Evolutionary conservation across 2,113 vertebrate genomes (phyloP), one percentile per base, ranked within the genome.

Genomic region (Oncorhynchus mykiss): DNA sequence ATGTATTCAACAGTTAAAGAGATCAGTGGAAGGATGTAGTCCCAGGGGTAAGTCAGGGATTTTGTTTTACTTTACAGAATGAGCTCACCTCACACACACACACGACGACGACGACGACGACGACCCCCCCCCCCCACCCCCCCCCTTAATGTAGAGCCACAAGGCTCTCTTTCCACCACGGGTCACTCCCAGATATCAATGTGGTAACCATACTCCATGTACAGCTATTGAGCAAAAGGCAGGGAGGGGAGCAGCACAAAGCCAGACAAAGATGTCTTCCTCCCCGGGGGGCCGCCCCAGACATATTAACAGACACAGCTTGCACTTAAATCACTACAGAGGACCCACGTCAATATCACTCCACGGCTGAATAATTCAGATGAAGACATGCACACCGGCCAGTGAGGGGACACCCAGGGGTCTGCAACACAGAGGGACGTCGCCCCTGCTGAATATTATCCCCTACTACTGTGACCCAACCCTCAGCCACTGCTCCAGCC

Each of bases 51-150:
- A 39, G 39, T 39, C 39, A 39, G 39, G 34, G 8, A 39, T 39
- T 39, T 34, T 34, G 34, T 34, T 34, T 9, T 39, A 39, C 34
- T 39, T 39, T 39, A 39, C 34, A 39, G 34, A 39, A 8, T 9
- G 34, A 39, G 14, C 95, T 93, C 88, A 97, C 94, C 85, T 94
- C 7, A 39, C 34, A 39, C 5, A 39, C 34, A 34, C 34, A 39
- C 39, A 45, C 29, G n/a, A n/a, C n/a, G n/a, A n/a, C n/a, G n/a
- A n/a, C n/a, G 5, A 6, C 6, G 5, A 1, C 5, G 5, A 34
- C 4, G 3, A 29, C 29, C 5, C 31, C 31, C 4, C 31, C 13
- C 70, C 29, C 29, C 29, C 29, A 4, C 29, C 29, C 5, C 5
- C 5, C 31, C 6, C 49, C 49, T 51, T 51, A 51, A 51, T 16